Conservation (phyloP, 2,888 invertebrate species). For the Linnaemya tessellans region DNA sequence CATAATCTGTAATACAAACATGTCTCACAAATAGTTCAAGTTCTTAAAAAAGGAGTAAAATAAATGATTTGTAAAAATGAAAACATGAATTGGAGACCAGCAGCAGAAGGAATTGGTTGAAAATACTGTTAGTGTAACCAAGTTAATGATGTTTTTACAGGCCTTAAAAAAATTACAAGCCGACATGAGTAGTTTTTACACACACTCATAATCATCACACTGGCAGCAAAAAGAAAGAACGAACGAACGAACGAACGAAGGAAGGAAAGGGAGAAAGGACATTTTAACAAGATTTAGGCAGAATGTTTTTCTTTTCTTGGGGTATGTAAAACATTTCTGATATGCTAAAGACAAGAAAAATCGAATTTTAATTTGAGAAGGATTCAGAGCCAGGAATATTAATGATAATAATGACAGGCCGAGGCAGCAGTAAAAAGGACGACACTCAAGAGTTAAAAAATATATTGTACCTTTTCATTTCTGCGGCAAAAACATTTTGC, state of each 20-base stretch:
- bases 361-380: constrained; percentile 66
- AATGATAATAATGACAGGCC: constrained; percentile 80
- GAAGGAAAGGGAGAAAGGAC: neutral
- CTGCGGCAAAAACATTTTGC: neutral
- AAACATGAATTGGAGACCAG: constrained; percentile 15
- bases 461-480: neutral
- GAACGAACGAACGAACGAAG: no score
- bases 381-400: constrained; percentile 77
- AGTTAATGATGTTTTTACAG: constrained; percentile 57
- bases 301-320: constrained; percentile 46
- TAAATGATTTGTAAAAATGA: constrained; percentile 73
- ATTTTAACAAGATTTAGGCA: constrained; percentile 28
- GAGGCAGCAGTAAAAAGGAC: neutral
- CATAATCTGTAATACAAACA: constrained; percentile 74
- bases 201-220: neutral
- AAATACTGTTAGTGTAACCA: constrained; percentile 32
- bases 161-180: neutral
- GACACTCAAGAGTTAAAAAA: neutral
- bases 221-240: neutral
- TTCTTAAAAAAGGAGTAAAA: constrained; percentile 50
- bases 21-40: constrained; percentile 46
- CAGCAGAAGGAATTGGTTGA: constrained; percentile 33
- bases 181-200: constrained; percentile 47
- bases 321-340: constrained; percentile 56
- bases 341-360: constrained; percentile 62